These are phyloP conservation scores for Drosophila tripunctata DNA, from an alignment of 2,888 invertebrate species.

Conservation along the genomic window DNA sequence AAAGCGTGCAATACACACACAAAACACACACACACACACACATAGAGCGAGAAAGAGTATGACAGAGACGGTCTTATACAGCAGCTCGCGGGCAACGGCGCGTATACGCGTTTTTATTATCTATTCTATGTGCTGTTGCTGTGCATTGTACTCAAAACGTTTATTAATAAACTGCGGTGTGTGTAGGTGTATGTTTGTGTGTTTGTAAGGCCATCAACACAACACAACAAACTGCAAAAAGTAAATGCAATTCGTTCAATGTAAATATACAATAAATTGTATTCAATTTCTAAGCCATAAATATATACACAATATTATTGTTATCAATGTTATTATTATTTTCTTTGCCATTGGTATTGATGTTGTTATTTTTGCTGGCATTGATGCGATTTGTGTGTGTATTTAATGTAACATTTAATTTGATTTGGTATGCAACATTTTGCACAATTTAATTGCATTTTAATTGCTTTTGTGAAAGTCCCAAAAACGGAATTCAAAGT, in stretches of 20 bases:
- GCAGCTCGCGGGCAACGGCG: conserved; percentile 39
- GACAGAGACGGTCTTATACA: conserved; percentile 3
- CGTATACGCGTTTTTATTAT: conserved; percentile 72
- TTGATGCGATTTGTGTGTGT: conserved; percentile 11
- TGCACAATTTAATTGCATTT: conserved; percentile 61
- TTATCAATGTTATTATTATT: conserved; percentile 4
- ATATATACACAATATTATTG: conserved; percentile 12
- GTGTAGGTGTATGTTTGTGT: conserved; percentile 4
- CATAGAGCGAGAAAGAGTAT: neutral
- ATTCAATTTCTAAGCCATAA: conserved; percentile 44
- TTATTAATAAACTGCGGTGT: conserved; percentile 65
- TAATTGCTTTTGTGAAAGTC: conserved; percentile 52
- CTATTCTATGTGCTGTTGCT: conserved; percentile 44
- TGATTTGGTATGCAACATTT: conserved; percentile 30
- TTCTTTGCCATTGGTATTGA: neutral
- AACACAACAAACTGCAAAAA: conserved; percentile 12
- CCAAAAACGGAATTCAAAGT: conserved; percentile 30
- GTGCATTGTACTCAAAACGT: conserved; percentile 67
- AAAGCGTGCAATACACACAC: conserved; percentile 50
- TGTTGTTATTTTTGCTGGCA: conserved; percentile 20
- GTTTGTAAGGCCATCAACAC: conserved; percentile 22
- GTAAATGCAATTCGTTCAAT: conserved; percentile 45
- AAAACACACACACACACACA: conserved; percentile 17
- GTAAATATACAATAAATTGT: conserved; percentile 43
- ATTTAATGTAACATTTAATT: conserved; percentile 36